Base-by-base conservation (phyloP, 2,113 vertebrate genomes). In the Proterorhinus semilunaris region DNA sequence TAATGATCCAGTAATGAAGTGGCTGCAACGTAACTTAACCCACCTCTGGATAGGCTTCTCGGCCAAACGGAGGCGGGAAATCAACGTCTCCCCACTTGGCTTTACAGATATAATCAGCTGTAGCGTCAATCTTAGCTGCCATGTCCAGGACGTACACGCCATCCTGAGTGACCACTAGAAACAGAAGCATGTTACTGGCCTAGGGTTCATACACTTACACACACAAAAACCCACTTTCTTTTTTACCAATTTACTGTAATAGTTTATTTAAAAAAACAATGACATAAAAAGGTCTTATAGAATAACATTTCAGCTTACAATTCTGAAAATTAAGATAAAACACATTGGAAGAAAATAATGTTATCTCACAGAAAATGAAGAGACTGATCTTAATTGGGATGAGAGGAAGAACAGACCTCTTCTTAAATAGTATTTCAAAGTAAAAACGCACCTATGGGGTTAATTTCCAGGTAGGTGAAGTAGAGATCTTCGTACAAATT, bases 381-480 rank as follows among this genome's bases (percentile, higher is more conserved):
- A 36, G 27, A 36, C 27, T 36, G 27, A 36, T 4, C 27, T 36
- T 36, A 36, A 36, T 36, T 36, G 27, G 27, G 27, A 36, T 36
- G 27, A 3, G 27, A 36, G 2, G 27, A 36, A 36, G 21, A 36
- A 36, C 27, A 36, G 27, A 36, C 2, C 21, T 21, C 21, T 36
- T 52, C 8, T 52, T 16, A 52, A 16, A 12, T 8, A 12, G 21
- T 58, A 11, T 27, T n/a, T 15, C 7, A 49, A 54, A n/a, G 8
- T 52, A 2, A 44, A 50, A 42, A n/a, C 36, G 86, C 95, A 99
- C 98, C 98, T 69, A 99, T 87, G 13, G 98, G 97, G 90, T 99
- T 99, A 91, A 99, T 99, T 91, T 99, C 97, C 0, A 99, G 93
- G 86, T 99, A 99, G 6, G 98, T 99, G 90, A 99, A 99, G 87